phyloP scores from a whole-genome alignment of 53 echinoderm and acorn worm species.

The Henricia sp. region DNA sequence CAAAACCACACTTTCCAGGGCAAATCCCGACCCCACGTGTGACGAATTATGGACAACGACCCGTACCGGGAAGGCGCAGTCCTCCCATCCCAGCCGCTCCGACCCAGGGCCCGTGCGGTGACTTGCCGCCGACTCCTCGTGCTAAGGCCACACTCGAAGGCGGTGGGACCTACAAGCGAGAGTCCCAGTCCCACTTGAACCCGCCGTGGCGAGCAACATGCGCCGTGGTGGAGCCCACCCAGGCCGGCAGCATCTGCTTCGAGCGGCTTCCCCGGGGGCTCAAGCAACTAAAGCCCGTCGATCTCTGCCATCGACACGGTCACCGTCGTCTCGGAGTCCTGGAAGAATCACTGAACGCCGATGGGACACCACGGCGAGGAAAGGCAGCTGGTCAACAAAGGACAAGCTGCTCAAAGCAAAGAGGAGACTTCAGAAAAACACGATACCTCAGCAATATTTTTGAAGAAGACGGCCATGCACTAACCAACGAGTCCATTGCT shows the following conservation, averaged over 20 bases:
- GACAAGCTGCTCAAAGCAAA: background rate
- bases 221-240: slow-evolving; percentile 25
- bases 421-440: slow-evolving; percentile 1
- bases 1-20: background rate
- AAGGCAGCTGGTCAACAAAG: background rate
- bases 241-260: slow-evolving; percentile 1
- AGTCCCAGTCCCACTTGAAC: slow-evolving; percentile 5
- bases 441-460: background rate
- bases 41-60: slow-evolving; percentile 15
- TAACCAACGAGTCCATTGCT: background rate
- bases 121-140: slow-evolving; percentile 4
- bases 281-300: slow-evolving; percentile 36
- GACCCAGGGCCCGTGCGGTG: slow-evolving; percentile 19
- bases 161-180: slow-evolving; percentile 20
- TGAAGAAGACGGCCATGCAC: too few species aligned
- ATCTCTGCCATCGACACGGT: slow-evolving; percentile 43
- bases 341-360: slow-evolving; percentile 8
- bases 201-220: slow-evolving; percentile 22
- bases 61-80: slow-evolving; percentile 8
- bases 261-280: slow-evolving; percentile 41
- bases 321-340: slow-evolving; percentile 8
- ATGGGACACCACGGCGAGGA: background rate
- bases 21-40: slow-evolving; percentile 16
- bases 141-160: too few species aligned
- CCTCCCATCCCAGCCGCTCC: slow-evolving; percentile 12